A percentile compares a stretch with the other conserved stretches of the same genome.
These are phyloP conservation scores for roundworm (Caenorhabditis elegans) DNA, from an alignment of 1,140 invertebrate species.

Conservation along the genomic window WBcel235 BX284606.5:16947001-16947500, in stretches of 20 bases:
- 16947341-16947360: background rate
- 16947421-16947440: background rate
- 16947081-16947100: too few relatives aligned
- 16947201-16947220: background rate
- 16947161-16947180: too few relatives aligned
- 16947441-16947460: background rate
- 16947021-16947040: background rate
- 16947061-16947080: too few relatives aligned
- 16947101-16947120: too few relatives aligned
- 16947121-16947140: too few relatives aligned
- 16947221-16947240: background rate
- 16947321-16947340: background rate
- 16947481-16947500: background rate
- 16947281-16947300: background rate
- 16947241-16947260: background rate
- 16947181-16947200: background rate
- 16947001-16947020: background rate
- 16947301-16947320: background rate
- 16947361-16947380: background rate
- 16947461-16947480: background rate
- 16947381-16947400: background rate
- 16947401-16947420: background rate
- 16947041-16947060: background rate
- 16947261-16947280: background rate
- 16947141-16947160: too few relatives aligned